Conservation (phyloP, 1,140 invertebrate genomes). For the Sipha flava region DNA sequence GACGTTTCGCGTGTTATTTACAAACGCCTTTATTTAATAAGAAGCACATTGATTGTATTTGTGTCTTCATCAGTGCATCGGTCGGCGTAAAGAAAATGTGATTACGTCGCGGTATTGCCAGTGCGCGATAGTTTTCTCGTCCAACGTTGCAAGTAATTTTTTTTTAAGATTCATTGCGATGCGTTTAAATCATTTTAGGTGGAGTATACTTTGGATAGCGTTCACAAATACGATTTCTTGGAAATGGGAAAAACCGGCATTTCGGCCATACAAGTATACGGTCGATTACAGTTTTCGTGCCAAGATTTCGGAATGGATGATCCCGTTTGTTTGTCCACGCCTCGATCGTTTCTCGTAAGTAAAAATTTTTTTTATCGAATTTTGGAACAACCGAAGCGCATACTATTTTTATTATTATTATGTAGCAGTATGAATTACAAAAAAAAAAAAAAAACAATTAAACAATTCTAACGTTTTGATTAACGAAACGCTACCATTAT, state of each 20-base stretch:
- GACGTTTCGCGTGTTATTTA: too few species aligned
- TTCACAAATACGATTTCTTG: conserved; percentile 43
- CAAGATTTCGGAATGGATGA: conserved; percentile 75
- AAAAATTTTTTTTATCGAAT: background rate
- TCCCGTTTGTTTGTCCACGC: conserved; percentile 82
- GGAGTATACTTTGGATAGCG: background rate
- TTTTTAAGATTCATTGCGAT: background rate
- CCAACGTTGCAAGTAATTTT: too few species aligned
- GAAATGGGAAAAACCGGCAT: conserved; percentile 77
- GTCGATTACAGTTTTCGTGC: conserved; percentile 81
- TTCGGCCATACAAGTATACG: conserved; percentile 73
- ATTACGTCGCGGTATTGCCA: too few species aligned
- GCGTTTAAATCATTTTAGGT: background rate
- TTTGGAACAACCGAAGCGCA: background rate
- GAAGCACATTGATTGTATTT: too few species aligned
- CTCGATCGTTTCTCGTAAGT: conserved; percentile 78
- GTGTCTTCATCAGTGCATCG: too few species aligned
- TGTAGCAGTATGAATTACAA: too few species aligned
- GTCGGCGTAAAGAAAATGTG: too few species aligned
- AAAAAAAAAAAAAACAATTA: too few species aligned
- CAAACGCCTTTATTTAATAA: too few species aligned
- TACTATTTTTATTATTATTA: too few species aligned
- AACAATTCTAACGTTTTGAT: background rate
- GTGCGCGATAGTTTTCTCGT: too few species aligned
- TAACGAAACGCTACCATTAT: background rate